Percentiles rank a stretch among this genome's conserved stretches.
Conservation (phyloP, 2,888 invertebrate genomes). For the Lamellibrachia columna region DNA sequence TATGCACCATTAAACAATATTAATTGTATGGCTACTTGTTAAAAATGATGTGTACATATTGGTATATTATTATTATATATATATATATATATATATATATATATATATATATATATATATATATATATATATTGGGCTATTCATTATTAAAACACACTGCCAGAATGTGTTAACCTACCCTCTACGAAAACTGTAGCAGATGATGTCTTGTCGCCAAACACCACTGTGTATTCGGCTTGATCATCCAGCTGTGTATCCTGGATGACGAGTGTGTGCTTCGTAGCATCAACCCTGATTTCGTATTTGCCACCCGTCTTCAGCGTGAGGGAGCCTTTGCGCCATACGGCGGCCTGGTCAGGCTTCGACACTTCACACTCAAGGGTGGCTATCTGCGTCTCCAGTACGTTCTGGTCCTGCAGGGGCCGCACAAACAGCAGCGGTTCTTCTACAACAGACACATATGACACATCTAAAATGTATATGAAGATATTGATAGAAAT, state of each 20-base stretch:
- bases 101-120: slow-evolving; percentile 7
- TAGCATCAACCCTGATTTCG: slow-evolving; percentile 42
- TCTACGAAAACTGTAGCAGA: slow-evolving; percentile 36
- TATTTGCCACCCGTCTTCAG: slow-evolving; percentile 25
- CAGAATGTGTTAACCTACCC: slow-evolving; percentile 20
- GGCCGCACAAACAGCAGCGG: slow-evolving; percentile 48
- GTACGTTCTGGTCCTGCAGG: slow-evolving; percentile 47
- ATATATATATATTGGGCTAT: neutral
- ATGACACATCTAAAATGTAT: neutral
- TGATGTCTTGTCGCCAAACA: slow-evolving; percentile 33
- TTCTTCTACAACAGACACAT: slow-evolving; percentile 43
- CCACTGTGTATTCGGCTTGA: slow-evolving; percentile 51
- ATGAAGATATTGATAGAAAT: neutral
- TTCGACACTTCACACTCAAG: slow-evolving; percentile 80
- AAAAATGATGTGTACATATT: neutral
- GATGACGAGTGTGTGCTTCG: slow-evolving; percentile 51
- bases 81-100: neutral
- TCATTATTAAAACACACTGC: neutral
- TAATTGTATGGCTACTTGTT: neutral
- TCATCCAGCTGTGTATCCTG: slow-evolving; percentile 59
- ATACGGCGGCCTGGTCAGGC: slow-evolving; percentile 80
- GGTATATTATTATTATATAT: neutral
- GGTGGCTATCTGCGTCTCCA: slow-evolving; percentile 47
- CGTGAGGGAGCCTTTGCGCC: slow-evolving; percentile 83
- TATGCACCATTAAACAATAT: neutral